Evolutionary conservation across 2,113 vertebrate species (phyloP).

Genomic region (Rhinoderma darwinii): DNA sequence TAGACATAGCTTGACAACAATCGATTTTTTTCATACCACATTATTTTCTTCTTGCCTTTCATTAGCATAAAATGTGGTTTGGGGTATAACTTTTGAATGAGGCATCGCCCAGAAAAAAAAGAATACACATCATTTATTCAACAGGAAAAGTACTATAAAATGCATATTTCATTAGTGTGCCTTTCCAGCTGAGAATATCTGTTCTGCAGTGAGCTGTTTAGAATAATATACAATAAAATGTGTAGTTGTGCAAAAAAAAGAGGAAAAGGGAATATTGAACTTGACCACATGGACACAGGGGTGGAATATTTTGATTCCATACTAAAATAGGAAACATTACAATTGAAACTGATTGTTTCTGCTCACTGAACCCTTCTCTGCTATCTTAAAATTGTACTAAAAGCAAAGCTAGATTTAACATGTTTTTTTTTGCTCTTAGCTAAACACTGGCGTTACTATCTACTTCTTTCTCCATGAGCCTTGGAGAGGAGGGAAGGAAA

Average conservation of each 20-base stretch:
- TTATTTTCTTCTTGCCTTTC: neutral
- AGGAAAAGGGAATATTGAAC: constrained; percentile 27
- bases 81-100: constrained; percentile 30
- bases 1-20: neutral
- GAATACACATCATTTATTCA: constrained; percentile 27
- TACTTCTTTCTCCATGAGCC: neutral
- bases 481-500: neutral
- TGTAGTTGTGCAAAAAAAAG: constrained; percentile 2
- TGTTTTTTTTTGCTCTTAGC: neutral
- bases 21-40: neutral
- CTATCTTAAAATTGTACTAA: constrained; percentile 6
- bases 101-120: constrained; percentile 14
- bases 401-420: constrained; percentile 13
- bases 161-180: constrained; percentile 33
- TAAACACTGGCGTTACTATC: neutral
- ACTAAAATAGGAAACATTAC: constrained; percentile 21
- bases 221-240: constrained; percentile 10
- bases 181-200: constrained; percentile 27
- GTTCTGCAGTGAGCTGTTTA: constrained; percentile 13
- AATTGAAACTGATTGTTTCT: neutral
- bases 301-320: constrained; percentile 10
- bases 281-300: neutral
- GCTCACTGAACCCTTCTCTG: neutral
- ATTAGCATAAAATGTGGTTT: constrained; percentile 11
- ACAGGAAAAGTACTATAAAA: constrained; percentile 40